Base-by-base conservation (phyloP, 2,113 vertebrate genomes). In the Mionectes macconnelli region DNA sequence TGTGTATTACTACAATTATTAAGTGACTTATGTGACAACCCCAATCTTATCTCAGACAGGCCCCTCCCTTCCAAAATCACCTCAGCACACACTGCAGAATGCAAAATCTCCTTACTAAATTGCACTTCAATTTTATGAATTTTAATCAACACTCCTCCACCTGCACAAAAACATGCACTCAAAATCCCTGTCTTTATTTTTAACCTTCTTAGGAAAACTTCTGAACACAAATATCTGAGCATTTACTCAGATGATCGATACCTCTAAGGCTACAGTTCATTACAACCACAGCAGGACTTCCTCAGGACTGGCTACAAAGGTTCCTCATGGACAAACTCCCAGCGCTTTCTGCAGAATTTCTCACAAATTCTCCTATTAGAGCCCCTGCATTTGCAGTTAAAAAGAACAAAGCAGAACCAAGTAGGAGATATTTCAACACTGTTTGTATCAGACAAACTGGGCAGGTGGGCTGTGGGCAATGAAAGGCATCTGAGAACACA, bases 381-480 rank as follows among this genome's bases (percentile, higher is more conserved):
- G 7, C 31, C 55, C 25, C 18, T 1, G 0, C 10, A 20, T 37
- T 56, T 52, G 50, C 49, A 73, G 55, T 21, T 73, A 40, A 67
- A 53, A 76, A 68, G 9, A 72, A 53, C 13, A 56, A 53, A 55
- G 50, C 35, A 73, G 33, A 73, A 91, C 4, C 25, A 85, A 2
- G 28, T 4, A 62, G 13, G 55, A 76, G n/a, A 64, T 5, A 72
- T 33, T 79, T 57, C 81, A 85, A 4, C 3, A 22, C 19, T 59
- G 5, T 33, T 64, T n/a, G 33, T 6, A 44, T 37, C 19, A 22
- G 19, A 9, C 49, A 74, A 70, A 50, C 7, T 8, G 9, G 23
- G 75, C 53, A 57, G 66, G 42, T 0, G 1, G 27, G 49, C 19
- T 1, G 3, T 4, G 4, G 33, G 31, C 8, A 30, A 24, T 70